Base-by-base conservation (phyloP, 2,888 invertebrate species). In the Erebia ligea region DNA sequence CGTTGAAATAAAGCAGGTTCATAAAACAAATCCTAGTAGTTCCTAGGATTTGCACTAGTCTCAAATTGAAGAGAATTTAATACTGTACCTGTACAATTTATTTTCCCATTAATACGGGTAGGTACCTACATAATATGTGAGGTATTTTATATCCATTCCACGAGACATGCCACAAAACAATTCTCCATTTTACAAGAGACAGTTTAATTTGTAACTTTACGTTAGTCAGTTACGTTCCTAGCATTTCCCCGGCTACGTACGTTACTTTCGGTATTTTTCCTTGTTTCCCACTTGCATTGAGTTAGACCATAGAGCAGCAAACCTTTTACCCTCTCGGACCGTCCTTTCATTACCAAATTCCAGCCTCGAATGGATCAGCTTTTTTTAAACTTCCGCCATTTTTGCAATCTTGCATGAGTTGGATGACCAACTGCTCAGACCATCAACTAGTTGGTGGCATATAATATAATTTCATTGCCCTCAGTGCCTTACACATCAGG, bases 181-280 rank as follows among this genome's bases (percentile, higher is more conserved):
- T 25, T 67, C 25, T 17, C 57, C 58, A 58, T 67, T 67, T 58
- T 65, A 65, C 65, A 19, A 54, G 65, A 58, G 67, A 67, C 67
- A 67, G 45, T 67, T 67, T 67, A 67, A 67, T 67, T 67, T 67
- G 67, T 67, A 25, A 67, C 48, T 58, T 67, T 58, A 48, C 67
- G 58, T 67, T 67, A 67, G 67, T 67, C 67, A 58, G 54, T 58
- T 58, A 45, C 67, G 57, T 58, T 67, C 15, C 67, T 10, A 25
- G 19, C 64, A 64, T 69, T 69, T 58, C 42, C 50, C 64, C 50
- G 50, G 59, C 57, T 69, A 34, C 52, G 54, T 58, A 68, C 72
- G 69, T 72, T 69, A 65, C 69, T 48, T 69, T 64, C 34, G 59
- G 68, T 69, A 71, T 70, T 75, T 73, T 73, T 68, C 67, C 70